Evolutionary conservation across 2,797 vertebrate genomes (phyloP), one percentile per base, ranked within the genome.

Genomic region (Acanthurus lineatus): DNA sequence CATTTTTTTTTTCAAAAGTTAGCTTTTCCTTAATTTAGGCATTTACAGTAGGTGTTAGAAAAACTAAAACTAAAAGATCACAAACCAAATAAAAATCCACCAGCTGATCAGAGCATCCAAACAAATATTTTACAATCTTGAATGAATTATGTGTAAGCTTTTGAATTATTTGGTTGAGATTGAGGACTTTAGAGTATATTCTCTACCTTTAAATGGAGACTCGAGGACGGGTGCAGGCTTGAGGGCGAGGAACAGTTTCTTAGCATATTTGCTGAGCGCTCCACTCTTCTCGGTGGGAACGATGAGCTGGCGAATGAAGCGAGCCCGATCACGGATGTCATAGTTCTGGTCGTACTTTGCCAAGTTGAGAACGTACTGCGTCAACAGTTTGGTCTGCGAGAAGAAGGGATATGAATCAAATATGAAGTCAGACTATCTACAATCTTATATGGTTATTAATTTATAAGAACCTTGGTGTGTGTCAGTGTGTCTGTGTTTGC

Each of bases 291-390:
- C 98, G 0, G 96, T 97, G 68, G 98, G 98, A 32, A 99, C 97
- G 0, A 99, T 98, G 76, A 99, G 97, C 94, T 99, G 98, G 53
- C 98, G 96, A 54, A 99, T 99, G 88, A 99, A 99, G 71, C 98
- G 97, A 0, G 98, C 98, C 4, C 98, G 95, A 76, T 99, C 98
- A 0, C 98, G 96, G 89, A 99, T 99, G 86, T 99, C 98, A 0
- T 99, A 99, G 93, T 99, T 99, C 93, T 99, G 98, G 92, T 99
- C 98, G 0, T 99, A 99, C 86, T 99, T 99, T 81, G 98, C 98
- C 94, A 99, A 85, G 86, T 99, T 99, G 91, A 99, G 96, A 54
- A 99, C 97, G 0, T 99, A 99, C 92, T 99, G 98, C 1, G 98
- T 99, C 85, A 99, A 93, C 68, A 99, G 96, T 91, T 99, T 99